phyloP scores from a whole-genome alignment of 2,888 invertebrate genomes.

The Chrysolina oricalcia region DNA sequence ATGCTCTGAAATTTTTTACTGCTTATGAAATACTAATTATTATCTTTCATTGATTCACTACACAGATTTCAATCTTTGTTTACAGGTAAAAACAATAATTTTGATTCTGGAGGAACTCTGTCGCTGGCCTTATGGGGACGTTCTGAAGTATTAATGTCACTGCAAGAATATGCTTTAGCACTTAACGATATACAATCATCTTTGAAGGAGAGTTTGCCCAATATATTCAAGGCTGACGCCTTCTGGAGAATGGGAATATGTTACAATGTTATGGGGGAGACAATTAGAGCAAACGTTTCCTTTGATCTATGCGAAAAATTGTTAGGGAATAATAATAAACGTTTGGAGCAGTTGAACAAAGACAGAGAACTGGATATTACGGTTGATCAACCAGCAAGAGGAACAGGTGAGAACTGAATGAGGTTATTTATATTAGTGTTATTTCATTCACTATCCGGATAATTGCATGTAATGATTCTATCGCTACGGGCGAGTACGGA shows the following conservation, averaged over 20 bases:
- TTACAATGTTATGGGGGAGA: slow-evolving; percentile 77
- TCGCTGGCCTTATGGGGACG: slow-evolving; percentile 80
- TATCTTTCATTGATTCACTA: too few species aligned
- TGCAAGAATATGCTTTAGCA: slow-evolving; percentile 76
- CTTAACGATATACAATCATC: slow-evolving; percentile 81
- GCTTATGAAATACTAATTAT: too few species aligned
- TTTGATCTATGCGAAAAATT: slow-evolving; percentile 78
- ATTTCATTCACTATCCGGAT: not conserved
- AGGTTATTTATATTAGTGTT: too few species aligned
- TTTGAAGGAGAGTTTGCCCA: slow-evolving; percentile 77
- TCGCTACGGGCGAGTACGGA: too few species aligned
- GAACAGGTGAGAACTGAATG: slow-evolving; percentile 22
- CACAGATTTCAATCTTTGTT: slow-evolving; percentile 4
- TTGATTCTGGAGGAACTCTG: slow-evolving; percentile 79
- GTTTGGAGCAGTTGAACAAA: slow-evolving; percentile 45
- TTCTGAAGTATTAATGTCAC: slow-evolving; percentile 77
- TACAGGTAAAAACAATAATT: slow-evolving; percentile 62
- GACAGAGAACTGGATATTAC: slow-evolving; percentile 40
- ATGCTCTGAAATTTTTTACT: too few species aligned
- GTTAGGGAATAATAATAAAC: slow-evolving; percentile 66
- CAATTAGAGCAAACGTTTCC: slow-evolving; percentile 78
- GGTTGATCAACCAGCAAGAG: not conserved
- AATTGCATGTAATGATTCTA: too few species aligned
- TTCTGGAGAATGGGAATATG: slow-evolving; percentile 83
- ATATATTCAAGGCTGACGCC: slow-evolving; percentile 78